phyloP scores from a whole-genome alignment of 2,888 invertebrate species.

The Chironomus tentans region DNA sequence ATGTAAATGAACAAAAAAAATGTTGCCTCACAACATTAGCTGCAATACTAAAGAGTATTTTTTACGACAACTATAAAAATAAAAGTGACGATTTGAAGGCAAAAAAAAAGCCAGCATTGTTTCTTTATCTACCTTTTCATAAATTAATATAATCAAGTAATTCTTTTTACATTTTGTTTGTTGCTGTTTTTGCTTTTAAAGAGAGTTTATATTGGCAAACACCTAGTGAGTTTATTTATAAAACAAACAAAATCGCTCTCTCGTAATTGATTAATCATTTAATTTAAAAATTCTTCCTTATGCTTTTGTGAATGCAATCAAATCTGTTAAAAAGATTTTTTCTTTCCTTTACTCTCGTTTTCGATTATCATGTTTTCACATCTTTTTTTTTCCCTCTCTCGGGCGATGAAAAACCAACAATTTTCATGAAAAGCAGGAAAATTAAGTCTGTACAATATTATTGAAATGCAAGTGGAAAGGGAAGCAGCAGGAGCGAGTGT shows the following conservation, averaged over 20 bases:
- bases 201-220: too few species aligned
- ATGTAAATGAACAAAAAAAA: too few species aligned
- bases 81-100: not conserved
- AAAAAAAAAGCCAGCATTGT: not conserved
- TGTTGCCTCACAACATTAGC: not conserved
- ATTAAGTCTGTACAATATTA: conserved; percentile 1
- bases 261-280: not conserved
- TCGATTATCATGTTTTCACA: conserved; percentile 8
- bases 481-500: not conserved
- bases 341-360: not conserved
- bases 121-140: too few species aligned
- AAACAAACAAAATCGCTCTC: not conserved
- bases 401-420: conserved; percentile 3
- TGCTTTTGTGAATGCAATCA: not conserved
- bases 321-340: not conserved
- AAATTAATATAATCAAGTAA: too few species aligned
- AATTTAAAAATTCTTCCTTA: not conserved
- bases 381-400: too few species aligned
- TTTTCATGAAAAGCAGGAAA: conserved; percentile 1
- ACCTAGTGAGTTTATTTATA: too few species aligned
- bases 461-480: not conserved
- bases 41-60: not conserved
- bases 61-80: not conserved
- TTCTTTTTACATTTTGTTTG: too few species aligned
- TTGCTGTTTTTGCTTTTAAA: too few species aligned